A percentile compares a stretch with the other conserved stretches of the same genome.
Conservation (phyloP, 2,113 vertebrate genomes). For the Erythrolamprus reginae region DNA sequence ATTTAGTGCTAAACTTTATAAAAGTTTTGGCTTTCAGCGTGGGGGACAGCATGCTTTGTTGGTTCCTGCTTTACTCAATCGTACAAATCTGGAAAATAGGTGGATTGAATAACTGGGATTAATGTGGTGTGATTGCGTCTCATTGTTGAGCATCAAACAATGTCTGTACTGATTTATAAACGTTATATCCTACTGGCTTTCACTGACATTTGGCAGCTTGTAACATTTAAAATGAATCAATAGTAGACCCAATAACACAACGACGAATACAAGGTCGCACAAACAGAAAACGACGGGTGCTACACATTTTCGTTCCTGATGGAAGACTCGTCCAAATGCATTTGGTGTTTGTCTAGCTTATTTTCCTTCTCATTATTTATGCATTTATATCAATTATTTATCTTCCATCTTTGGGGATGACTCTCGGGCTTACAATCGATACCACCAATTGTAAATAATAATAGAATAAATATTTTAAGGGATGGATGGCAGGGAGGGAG, state of each 20-base stretch:
- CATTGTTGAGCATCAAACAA: background rate
- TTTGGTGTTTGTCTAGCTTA: background rate
- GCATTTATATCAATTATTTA: background rate
- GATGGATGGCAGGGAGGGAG: background rate
- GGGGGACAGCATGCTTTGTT: background rate
- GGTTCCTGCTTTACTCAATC: background rate
- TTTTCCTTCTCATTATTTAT: background rate
- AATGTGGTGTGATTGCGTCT: background rate
- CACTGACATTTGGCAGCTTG: background rate
- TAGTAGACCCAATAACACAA: background rate
- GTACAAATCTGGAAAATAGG: background rate
- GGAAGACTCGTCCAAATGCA: background rate
- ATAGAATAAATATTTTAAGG: background rate
- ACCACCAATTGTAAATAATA: background rate
- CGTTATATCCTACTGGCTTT: background rate
- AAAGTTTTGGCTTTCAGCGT: background rate
- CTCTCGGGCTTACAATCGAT: background rate
- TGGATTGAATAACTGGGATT: background rate
- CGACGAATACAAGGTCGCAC: background rate
- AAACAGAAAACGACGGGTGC: background rate
- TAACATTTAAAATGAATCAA: background rate
- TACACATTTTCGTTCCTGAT: background rate
- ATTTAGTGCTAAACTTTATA: background rate
- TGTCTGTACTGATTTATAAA: background rate
- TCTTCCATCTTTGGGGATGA: background rate